phyloP scores from a whole-genome alignment of 2,888 invertebrate species.

The Lucinisca nassula region DNA sequence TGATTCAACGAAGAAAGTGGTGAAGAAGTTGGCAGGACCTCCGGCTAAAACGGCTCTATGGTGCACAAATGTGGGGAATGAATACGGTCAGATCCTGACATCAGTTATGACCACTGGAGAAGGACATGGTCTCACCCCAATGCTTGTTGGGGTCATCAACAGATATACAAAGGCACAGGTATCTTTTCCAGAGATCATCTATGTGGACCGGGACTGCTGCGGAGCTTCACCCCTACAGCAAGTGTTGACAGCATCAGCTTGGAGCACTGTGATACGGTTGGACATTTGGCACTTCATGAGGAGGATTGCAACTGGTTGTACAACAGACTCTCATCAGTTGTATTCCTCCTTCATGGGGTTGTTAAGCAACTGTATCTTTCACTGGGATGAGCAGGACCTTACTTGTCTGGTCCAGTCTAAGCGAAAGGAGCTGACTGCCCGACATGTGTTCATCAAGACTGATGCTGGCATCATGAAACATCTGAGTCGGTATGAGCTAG shows the following conservation, averaged over 20 bases:
- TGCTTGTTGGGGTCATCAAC: constrained; percentile 52
- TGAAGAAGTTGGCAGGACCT: constrained; percentile 62
- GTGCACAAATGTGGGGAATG: constrained; percentile 67
- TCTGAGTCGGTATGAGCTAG: constrained; percentile 52
- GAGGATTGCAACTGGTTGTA: constrained; percentile 34
- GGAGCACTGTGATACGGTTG: constrained; percentile 32
- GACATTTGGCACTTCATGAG: constrained; percentile 66
- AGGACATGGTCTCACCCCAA: constrained; percentile 47
- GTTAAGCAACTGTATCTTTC: constrained; percentile 50
- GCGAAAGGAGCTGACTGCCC: constrained; percentile 41
- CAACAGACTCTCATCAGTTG: constrained; percentile 53
- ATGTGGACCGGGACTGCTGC: constrained; percentile 72
- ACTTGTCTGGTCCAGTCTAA: constrained; percentile 53
- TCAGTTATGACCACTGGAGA: constrained; percentile 68
- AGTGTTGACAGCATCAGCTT: constrained; percentile 20
- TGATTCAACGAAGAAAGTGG: constrained; percentile 75
- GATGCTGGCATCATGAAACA: constrained; percentile 41
- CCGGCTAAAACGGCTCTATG: constrained; percentile 61
- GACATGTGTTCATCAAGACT: constrained; percentile 17
- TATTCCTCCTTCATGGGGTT: constrained; percentile 59
- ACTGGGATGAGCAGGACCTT: constrained; percentile 54
- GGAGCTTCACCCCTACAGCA: constrained; percentile 21
- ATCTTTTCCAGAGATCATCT: constrained; percentile 55
- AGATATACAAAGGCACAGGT: constrained; percentile 56
- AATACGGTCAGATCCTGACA: constrained; percentile 62